Conservation (phyloP, 2,888 invertebrate species). For the Incurvaria masculella region DNA sequence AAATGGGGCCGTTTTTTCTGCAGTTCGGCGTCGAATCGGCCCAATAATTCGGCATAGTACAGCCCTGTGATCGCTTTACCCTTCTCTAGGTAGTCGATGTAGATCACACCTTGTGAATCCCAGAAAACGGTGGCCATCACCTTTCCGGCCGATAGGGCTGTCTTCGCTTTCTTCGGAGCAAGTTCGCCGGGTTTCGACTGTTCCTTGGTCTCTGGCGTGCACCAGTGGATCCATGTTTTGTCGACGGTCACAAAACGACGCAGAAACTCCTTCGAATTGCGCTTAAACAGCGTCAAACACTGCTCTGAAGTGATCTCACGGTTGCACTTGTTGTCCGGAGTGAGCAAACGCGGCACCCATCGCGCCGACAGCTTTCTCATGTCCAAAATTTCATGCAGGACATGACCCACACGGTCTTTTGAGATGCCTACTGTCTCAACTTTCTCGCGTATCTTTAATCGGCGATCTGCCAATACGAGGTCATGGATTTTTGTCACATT, state of each 20-base stretch:
- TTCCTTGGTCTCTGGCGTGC: too few species aligned
- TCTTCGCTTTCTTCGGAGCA: too few species aligned
- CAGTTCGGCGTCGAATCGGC: neutral
- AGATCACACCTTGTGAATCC: neutral
- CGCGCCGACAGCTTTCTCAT: conserved; percentile 19
- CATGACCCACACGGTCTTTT: conserved; percentile 10
- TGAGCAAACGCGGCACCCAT: conserved; percentile 20
- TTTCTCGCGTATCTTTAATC: conserved; percentile 14
- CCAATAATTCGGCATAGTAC: too few species aligned
- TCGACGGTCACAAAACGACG: conserved; percentile 21
- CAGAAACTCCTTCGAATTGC: conserved; percentile 19
- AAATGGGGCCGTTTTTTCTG: too few species aligned
- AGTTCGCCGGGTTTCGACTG: too few species aligned
- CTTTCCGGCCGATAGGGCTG: too few species aligned
- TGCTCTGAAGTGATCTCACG: too few species aligned
- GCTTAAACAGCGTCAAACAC: neutral
- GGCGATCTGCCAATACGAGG: conserved; percentile 14
- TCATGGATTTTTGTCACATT: conserved; percentile 14
- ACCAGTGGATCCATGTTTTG: conserved; percentile 15
- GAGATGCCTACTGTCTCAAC: conserved; percentile 12
- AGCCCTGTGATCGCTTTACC: neutral
- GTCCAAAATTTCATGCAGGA: conserved; percentile 17
- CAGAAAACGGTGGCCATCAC: too few species aligned
- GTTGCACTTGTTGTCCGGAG: too few species aligned
- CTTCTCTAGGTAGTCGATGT: neutral